Base-by-base conservation (phyloP, 1,140 invertebrate genomes). In the Trichonephila clavata region DNA sequence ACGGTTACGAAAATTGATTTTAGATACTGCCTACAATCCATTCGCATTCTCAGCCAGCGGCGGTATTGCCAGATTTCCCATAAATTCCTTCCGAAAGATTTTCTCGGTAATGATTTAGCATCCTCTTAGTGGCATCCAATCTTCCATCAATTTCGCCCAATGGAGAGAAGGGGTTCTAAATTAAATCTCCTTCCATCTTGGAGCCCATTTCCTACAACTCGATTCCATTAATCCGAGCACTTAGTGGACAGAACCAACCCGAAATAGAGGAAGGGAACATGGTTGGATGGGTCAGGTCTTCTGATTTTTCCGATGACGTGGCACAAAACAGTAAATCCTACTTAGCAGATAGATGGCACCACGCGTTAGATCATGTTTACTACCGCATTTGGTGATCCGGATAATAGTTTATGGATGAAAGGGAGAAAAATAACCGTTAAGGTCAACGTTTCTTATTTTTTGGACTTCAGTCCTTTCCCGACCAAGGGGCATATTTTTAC, bases 61-160 rank as follows among this genome's bases (percentile, higher is more conserved):
- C 50, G 50, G 50, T 13, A 68, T 68, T 24, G 24, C 24, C 65
- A n/a, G 60, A 18, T n/a, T 68, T 24, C n/a, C 21, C 65, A 68
- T 68, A 68, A 68, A 68, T 24, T 24, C 24, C 65, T 68, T 27
- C 65, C 65, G 24, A 68, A 68, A 68, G 65, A n/a, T 68, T 68
- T 68, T 68, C 65, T 24, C n/a, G 65, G 65, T 68, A 68, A 68
- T 68, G 65, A 68, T 68, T 68, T 68, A 68, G 65, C 14, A 24
- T 68, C 65, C 65, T 68, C 24, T 68, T 68, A 68, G 65, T 68
- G 65, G 65, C 65, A 68, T 68, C 65, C 65, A 68, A 68, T 68
- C 65, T 68, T 68, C 65, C 65, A 68, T 68, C 65, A 68, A 68
- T 68, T 68, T 24, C 65, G 65, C n/a, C 65, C 65, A 68, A 68